These are phyloP conservation scores for Euproctis similis DNA, from an alignment of 2,888 invertebrate species.

Conservation along the genomic window DNA sequence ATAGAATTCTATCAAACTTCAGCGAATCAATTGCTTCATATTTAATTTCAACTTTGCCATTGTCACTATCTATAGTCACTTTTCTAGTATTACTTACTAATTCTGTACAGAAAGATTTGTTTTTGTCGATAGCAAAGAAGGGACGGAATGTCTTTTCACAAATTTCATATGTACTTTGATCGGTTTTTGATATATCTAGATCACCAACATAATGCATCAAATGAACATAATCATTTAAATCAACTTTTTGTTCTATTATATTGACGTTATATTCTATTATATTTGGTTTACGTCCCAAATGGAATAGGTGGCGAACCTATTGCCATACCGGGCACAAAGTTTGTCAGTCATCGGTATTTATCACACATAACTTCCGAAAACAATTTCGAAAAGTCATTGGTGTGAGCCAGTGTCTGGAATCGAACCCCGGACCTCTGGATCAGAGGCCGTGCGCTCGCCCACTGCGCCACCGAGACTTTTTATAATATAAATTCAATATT, in stretches of 20 bases:
- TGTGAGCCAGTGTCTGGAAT: conserved; percentile 1
- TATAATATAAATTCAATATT: too few relatives aligned
- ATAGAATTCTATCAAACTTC: neutral
- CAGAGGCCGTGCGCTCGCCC: too few relatives aligned
- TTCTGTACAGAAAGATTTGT: conserved; percentile 3
- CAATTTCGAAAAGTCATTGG: too few relatives aligned
- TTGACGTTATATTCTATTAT: neutral
- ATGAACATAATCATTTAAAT: neutral
- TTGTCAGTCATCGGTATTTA: too few relatives aligned
- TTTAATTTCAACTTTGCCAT: neutral
- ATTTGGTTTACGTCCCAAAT: neutral
- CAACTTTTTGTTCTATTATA: conserved; percentile 1
- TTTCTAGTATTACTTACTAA: neutral
- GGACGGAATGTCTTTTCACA: conserved; percentile 3
- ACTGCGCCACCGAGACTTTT: too few relatives aligned
- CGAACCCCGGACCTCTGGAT: neutral
- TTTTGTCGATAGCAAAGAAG: neutral
- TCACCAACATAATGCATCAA: conserved; percentile 1
- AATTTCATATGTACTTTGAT: neutral
- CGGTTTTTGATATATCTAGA: neutral
- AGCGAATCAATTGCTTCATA: neutral
- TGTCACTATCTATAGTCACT: neutral
- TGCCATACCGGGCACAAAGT: too few relatives aligned
- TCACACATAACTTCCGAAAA: too few relatives aligned
- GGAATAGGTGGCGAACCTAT: neutral